These are phyloP conservation scores for Pygocentrus nattereri DNA, from an alignment of 2,797 vertebrate genomes.

Conservation along the genomic window DNA sequence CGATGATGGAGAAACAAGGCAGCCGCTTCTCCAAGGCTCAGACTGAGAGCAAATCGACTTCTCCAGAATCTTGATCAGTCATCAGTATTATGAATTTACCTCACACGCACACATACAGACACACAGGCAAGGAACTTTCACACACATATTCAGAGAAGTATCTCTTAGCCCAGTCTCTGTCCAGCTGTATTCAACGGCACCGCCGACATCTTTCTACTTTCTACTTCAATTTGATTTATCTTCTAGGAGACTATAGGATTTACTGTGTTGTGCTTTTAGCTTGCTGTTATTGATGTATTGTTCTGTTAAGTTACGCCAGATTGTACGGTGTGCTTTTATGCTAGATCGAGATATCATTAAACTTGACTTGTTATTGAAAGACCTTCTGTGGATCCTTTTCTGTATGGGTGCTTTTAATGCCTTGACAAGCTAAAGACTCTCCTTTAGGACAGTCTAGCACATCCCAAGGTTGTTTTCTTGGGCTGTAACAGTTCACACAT, in stretches of 20 bases:
- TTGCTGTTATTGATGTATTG: constrained; percentile 52
- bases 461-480: not conserved
- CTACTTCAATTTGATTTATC: constrained; percentile 46
- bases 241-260: constrained; percentile 42
- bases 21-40: constrained; percentile 18
- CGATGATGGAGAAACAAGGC: not conserved
- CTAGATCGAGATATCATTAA: constrained; percentile 56
- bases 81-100: constrained; percentile 49
- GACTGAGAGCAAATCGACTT: constrained; percentile 31
- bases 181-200: constrained; percentile 24
- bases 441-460: not conserved
- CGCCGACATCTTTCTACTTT: constrained; percentile 44
- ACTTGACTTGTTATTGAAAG: constrained; percentile 44
- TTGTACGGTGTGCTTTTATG: constrained; percentile 46
- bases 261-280: constrained; percentile 55
- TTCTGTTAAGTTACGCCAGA: constrained; percentile 47
- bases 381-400: constrained; percentile 37
- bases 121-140: not conserved
- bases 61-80: constrained; percentile 41
- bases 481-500: not conserved
- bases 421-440: not conserved
- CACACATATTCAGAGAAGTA: constrained; percentile 12
- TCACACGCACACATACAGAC: constrained; percentile 28
- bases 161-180: constrained; percentile 18
- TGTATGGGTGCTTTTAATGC: constrained; percentile 15